These are phyloP conservation scores for Leptinotarsa peninsularis DNA, from an alignment of 2,888 invertebrate species.

Conservation along the genomic window DNA sequence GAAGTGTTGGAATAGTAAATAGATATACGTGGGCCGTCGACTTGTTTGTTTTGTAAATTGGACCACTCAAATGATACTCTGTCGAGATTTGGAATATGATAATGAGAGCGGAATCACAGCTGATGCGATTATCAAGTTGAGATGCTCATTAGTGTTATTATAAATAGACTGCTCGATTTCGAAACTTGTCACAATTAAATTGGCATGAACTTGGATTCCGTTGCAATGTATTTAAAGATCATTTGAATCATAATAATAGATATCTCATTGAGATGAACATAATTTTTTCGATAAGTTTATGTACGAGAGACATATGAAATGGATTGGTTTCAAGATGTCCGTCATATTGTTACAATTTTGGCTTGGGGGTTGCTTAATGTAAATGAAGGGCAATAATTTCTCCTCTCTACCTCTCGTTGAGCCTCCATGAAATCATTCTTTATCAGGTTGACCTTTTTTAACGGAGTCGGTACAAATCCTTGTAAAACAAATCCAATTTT, in stretches of 20 bases:
- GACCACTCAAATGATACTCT: background rate
- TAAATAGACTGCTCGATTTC: background rate
- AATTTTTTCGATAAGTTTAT: background rate
- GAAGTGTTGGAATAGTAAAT: background rate
- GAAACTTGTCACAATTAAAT: background rate
- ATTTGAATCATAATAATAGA: background rate
- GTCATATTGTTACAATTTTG: too few species aligned
- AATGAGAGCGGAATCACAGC: background rate
- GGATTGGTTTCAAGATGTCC: too few species aligned
- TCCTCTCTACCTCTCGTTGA: too few species aligned
- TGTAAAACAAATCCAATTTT: too few species aligned
- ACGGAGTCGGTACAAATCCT: too few species aligned
- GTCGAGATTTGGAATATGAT: background rate
- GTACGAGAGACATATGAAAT: too few species aligned
- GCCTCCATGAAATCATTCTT: too few species aligned
- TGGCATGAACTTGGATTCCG: background rate
- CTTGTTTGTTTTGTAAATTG: slow-evolving; percentile 15
- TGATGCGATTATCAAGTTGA: background rate
- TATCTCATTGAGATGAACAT: background rate
- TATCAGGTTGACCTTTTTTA: too few species aligned
- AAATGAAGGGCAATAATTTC: too few species aligned
- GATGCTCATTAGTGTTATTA: background rate
- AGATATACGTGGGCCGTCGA: background rate
- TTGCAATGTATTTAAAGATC: background rate
- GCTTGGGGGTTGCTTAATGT: too few species aligned